Conservation (phyloP, 1,140 invertebrate species). For the Philotrypesis tridentata region DNA sequence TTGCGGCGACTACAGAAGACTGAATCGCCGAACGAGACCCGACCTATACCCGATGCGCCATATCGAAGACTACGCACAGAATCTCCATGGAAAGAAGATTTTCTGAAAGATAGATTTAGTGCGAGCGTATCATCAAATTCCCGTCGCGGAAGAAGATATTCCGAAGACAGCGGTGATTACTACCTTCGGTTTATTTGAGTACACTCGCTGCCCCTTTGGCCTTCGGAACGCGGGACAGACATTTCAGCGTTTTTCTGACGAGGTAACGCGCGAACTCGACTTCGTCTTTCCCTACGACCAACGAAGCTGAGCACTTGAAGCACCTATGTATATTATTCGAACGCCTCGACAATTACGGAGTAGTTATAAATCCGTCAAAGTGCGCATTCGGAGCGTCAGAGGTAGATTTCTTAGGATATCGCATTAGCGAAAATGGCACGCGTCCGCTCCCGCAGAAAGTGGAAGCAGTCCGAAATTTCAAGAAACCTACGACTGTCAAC, state of each 20-base stretch:
- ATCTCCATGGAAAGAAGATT: slow-evolving; percentile 17
- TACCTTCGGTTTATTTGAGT: slow-evolving; percentile 62
- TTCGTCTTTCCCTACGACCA: slow-evolving; percentile 43
- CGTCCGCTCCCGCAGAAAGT: slow-evolving; percentile 54
- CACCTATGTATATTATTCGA: slow-evolving; percentile 50
- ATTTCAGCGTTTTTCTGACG: slow-evolving; percentile 69
- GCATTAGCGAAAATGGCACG: slow-evolving; percentile 56
- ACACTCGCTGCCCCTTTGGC: slow-evolving; percentile 68
- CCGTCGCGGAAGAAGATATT: slow-evolving; percentile 65
- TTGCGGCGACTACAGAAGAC: slow-evolving; percentile 64
- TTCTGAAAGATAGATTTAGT: slow-evolving; percentile 36
- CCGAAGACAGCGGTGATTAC: slow-evolving; percentile 56
- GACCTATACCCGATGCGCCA: slow-evolving; percentile 62
- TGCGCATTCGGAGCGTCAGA: slow-evolving; percentile 17
- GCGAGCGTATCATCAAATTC: too few species aligned
- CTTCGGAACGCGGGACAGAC: slow-evolving; percentile 69
- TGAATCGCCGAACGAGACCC: slow-evolving; percentile 67
- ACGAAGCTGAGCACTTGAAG: slow-evolving; percentile 20
- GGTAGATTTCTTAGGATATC: slow-evolving; percentile 58
- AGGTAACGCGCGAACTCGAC: slow-evolving; percentile 51
- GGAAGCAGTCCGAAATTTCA: slow-evolving; percentile 55
- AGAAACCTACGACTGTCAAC: slow-evolving; percentile 54
- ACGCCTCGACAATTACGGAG: slow-evolving; percentile 53
- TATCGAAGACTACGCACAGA: slow-evolving; percentile 21
- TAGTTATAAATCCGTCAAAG: slow-evolving; percentile 60